Base-by-base conservation (phyloP, 2,797 vertebrate genomes). In the Delichon dasypus region DNA sequence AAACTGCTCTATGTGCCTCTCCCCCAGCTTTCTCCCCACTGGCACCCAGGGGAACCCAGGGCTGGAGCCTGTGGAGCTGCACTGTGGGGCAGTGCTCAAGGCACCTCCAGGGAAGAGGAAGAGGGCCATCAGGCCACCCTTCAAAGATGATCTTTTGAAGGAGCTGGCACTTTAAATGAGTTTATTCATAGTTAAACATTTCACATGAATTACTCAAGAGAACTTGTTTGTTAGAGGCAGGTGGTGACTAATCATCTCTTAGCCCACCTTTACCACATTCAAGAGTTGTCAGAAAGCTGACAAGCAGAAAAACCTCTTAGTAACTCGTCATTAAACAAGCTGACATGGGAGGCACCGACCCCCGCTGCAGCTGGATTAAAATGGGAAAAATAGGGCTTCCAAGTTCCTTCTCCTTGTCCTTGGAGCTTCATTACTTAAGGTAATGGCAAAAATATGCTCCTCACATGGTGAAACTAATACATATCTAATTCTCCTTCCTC, bases 181-280 rank as follows among this genome's bases (percentile, higher is more conserved):
- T 67, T 89, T 91, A 79, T 90, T 90, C 74, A 88, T 16, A 85
- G 82, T 82, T 84, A 94, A 95, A 57, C 13, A 74, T 83, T 94
- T 93, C 85, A 67, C 64, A 91, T 38, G 44, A 85, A 74, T 94
- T 90, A 83, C 88, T 92, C 62, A 94, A 86, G 53, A 91, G 64
- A 91, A 44, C 62, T 93, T 93, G 70, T 96, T 95, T 87, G 78
- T 94, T 97, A 88, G 84, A 93, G 85, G 79, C 90, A 94, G 85
- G 85, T 83, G 66, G 64, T 91, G 90, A 97, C 84, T 96, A 96
- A 97, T 95, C 91, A 80, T 92, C 73, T 79, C 88, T 66, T 95
- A 96, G 70, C 89, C 95, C 93, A 96, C 55, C 75, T 97, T 94
- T 95, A 88, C 73, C 83, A 82, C 54, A 80, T 92, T 94, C 68